Percentiles rank a stretch among this genome's conserved stretches.
Conservation (phyloP, 2,888 invertebrate species). For the Amblyjoppa fuscipennis region DNA sequence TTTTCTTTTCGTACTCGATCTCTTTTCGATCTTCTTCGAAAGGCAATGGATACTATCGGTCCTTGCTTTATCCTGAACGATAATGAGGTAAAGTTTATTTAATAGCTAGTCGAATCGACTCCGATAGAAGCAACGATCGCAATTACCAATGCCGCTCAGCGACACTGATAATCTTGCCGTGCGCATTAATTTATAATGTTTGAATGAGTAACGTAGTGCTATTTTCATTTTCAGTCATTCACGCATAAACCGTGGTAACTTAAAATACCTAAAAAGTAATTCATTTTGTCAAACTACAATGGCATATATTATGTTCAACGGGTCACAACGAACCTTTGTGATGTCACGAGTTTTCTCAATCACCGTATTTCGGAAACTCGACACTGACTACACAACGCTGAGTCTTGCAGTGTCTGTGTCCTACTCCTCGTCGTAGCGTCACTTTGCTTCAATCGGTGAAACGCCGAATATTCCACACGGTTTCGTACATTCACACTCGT, state of each 20-base stretch:
- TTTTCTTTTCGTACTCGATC: conserved; percentile 1
- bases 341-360: neutral
- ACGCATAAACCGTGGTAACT: neutral
- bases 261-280: neutral
- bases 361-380: conserved; percentile 2
- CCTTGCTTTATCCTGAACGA: conserved; percentile 4
- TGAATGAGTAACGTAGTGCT: neutral
- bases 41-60: neutral
- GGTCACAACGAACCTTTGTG: neutral
- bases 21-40: neutral
- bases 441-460: neutral
- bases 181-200: neutral
- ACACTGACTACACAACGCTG: conserved; percentile 25
- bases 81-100: conserved; percentile 38
- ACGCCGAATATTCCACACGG: neutral
- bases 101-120: neutral
- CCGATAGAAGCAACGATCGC: neutral
- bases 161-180: neutral
- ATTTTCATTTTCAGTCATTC: conserved; percentile 4
- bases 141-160: conserved; percentile 12
- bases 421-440: neutral
- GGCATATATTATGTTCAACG: neutral
- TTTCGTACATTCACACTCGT: neutral
- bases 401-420: neutral
- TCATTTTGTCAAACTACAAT: neutral